Conservation (phyloP, 1,140 invertebrate genomes). For the Ctenoplectra terminalis region DNA sequence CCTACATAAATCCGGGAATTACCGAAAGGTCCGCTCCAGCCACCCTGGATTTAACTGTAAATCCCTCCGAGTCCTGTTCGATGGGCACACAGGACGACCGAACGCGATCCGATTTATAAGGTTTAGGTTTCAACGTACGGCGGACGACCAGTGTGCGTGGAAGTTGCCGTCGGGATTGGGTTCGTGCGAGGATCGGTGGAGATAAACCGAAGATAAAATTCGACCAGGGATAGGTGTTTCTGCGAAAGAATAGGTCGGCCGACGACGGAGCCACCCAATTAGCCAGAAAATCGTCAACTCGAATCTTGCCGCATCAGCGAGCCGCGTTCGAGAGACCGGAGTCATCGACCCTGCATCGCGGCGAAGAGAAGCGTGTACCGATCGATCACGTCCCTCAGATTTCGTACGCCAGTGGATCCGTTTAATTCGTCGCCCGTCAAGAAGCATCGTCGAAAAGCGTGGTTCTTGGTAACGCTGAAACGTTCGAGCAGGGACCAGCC, state of each 20-base stretch:
- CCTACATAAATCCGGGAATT: conserved; percentile 30
- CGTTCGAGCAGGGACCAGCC: not conserved
- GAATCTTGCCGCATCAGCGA: not conserved
- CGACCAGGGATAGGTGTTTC: not conserved
- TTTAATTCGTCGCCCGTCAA: conserved; percentile 25
- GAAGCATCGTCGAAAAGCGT: conserved; percentile 2
- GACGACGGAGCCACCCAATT: conserved; percentile 5
- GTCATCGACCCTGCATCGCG: conserved; percentile 28
- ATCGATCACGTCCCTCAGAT: conserved; percentile 37
- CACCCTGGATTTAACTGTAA: not conserved
- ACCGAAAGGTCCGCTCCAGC: conserved; percentile 4
- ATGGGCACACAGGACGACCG: too few species aligned
- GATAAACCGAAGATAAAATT: not conserved
- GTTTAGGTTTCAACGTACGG: too few species aligned
- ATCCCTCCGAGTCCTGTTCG: not conserved
- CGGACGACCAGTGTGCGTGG: too few species aligned
- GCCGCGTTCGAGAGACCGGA: not conserved
- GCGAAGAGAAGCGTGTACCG: conserved; percentile 1
- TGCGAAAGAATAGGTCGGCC: not conserved
- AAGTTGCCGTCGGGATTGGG: too few species aligned
- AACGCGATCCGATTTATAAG: not conserved
- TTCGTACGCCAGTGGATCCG: conserved; percentile 12
- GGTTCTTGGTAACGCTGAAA: conserved; percentile 11
- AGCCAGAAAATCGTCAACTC: conserved; percentile 27
- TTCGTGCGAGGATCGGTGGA: too few species aligned